These are phyloP conservation scores for Bostrychus sinensis DNA, from an alignment of 2,113 vertebrate species.

Conservation along the genomic window DNA sequence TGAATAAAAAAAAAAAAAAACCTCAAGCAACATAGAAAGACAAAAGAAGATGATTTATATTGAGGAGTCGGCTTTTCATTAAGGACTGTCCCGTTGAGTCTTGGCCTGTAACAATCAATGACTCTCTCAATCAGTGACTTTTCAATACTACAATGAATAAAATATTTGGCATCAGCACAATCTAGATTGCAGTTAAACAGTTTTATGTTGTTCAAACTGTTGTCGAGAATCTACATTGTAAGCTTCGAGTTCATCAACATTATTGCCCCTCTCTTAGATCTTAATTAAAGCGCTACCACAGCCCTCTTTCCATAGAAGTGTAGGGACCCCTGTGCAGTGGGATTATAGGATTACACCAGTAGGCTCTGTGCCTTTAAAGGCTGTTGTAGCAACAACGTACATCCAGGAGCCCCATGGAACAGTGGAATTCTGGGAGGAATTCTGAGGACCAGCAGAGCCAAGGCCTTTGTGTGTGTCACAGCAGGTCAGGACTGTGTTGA, in stretches of 20 bases:
- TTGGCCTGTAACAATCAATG: conserved; percentile 86
- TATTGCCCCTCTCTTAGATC: conserved; percentile 72
- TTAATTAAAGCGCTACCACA: conserved; percentile 98
- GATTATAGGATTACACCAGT: conserved; percentile 98
- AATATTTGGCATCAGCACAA: conserved; percentile 67
- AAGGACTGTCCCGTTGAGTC: conserved; percentile 83
- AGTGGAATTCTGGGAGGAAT: conserved; percentile 86
- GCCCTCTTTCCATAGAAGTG: conserved; percentile 86
- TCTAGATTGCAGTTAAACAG: conserved; percentile 40
- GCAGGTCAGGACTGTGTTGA: conserved; percentile 81
- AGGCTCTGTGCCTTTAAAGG: conserved; percentile 92
- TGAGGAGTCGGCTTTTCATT: conserved; percentile 96
- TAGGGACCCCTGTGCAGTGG: conserved; percentile 87
- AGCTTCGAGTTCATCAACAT: conserved; percentile 55
- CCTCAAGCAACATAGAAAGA: conserved; percentile 81
- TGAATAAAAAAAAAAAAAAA: conserved; percentile 94
- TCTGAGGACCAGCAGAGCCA: conserved; percentile 86
- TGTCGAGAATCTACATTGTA: conserved; percentile 37
- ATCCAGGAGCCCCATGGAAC: conserved; percentile 86
- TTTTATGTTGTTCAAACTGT: background rate
- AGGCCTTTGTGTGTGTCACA: conserved; percentile 89
- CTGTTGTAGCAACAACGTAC: conserved; percentile 87
- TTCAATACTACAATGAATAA: conserved; percentile 52
- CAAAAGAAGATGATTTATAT: conserved; percentile 87
- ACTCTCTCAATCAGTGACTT: too few species aligned